These are phyloP conservation scores for Sarcophaga carnaria DNA, from an alignment of 2,888 invertebrate genomes.

Conservation along the genomic window DNA sequence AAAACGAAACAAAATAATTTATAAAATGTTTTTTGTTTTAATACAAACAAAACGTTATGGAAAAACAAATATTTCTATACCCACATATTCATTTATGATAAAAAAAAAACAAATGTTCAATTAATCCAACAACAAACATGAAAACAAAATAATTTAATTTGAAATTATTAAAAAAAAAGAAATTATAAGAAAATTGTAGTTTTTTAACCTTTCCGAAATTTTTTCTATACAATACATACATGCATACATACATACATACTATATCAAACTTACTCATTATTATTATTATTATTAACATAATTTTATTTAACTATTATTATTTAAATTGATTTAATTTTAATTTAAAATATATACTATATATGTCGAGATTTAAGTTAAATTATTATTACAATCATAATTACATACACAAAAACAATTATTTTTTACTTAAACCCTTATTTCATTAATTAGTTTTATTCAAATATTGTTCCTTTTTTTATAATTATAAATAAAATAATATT, in stretches of 20 bases:
- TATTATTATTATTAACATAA: slow-evolving; percentile 6
- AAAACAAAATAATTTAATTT: background rate
- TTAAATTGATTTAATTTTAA: slow-evolving; percentile 32
- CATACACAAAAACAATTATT: slow-evolving; percentile 36
- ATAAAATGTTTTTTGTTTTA: slow-evolving; percentile 44
- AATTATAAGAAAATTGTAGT: slow-evolving; percentile 55
- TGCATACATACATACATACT: background rate
- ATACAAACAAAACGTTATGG: background rate
- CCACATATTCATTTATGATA: too few species aligned
- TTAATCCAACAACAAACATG: slow-evolving; percentile 1
- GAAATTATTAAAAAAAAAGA: slow-evolving; percentile 26
- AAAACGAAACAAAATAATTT: slow-evolving; percentile 38
- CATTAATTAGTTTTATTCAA: slow-evolving; percentile 70
- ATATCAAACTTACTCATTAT: slow-evolving; percentile 42
- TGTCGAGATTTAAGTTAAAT: too few species aligned
- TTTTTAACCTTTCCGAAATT: slow-evolving; percentile 78
- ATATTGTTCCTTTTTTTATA: slow-evolving; percentile 68
- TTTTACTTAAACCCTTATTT: slow-evolving; percentile 66
- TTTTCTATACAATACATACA: slow-evolving; percentile 33
- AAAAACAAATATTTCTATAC: slow-evolving; percentile 3
- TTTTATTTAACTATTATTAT: background rate
- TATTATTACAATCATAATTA: too few species aligned
- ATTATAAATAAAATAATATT: slow-evolving; percentile 43
- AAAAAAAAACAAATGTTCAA: too few species aligned
- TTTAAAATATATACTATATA: slow-evolving; percentile 17